These are phyloP conservation scores for Cotesia glomerata DNA, from an alignment of 1,140 invertebrate genomes.

Conservation along the genomic window DNA sequence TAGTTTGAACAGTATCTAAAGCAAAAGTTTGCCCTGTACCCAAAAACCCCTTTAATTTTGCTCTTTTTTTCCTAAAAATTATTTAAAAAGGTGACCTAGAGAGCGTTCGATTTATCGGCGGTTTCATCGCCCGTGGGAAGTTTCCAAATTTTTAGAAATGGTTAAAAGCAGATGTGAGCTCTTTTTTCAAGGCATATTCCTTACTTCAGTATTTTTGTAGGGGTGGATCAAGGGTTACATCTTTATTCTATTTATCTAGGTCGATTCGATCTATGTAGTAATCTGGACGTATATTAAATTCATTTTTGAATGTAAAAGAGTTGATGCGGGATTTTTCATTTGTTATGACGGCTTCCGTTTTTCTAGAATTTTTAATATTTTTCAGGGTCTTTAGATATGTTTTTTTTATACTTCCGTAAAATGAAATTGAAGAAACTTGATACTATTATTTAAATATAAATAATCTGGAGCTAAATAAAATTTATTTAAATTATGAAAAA, in stretches of 20 bases:
- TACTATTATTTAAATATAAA: no score
- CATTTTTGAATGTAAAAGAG: not conserved
- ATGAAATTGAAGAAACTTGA: not conserved
- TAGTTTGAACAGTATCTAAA: not conserved
- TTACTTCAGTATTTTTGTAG: not conserved
- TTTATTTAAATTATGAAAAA: no score
- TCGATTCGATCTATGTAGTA: not conserved
- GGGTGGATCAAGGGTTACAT: conserved; percentile 8
- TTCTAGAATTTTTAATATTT: not conserved
- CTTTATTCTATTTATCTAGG: not conserved
- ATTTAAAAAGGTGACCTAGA: not conserved
- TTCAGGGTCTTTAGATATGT: not conserved
- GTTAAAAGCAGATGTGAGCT: not conserved
- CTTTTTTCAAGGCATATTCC: not conserved
- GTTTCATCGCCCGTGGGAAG: conserved; percentile 29
- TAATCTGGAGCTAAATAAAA: no score
- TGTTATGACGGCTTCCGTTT: not conserved
- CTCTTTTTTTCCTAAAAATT: not conserved
- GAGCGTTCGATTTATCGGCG: conserved; percentile 23
- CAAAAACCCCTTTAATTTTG: not conserved
- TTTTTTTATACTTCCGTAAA: not conserved
- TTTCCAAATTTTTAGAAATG: conserved; percentile 23
- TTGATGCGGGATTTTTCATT: not conserved
- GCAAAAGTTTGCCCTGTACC: not conserved
- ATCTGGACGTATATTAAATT: not conserved